Conservation (phyloP, 2,888 invertebrate genomes). For the Tachina grossa region DNA sequence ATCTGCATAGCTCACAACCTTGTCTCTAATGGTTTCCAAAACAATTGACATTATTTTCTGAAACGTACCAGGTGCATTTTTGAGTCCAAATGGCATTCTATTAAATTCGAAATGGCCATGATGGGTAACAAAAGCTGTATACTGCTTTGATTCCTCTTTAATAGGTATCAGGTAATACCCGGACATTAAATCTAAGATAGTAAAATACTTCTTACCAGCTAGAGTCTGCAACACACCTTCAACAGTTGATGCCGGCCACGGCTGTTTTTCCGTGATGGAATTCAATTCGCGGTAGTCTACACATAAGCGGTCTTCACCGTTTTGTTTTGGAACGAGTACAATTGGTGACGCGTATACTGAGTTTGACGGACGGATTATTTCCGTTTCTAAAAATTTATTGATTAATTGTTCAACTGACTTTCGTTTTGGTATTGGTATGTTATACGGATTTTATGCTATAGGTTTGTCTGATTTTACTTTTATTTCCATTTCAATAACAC, state of each 20-base stretch:
- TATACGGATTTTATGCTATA: slow-evolving; percentile 42
- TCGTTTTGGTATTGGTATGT: slow-evolving; percentile 57
- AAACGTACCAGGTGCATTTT: slow-evolving; percentile 78
- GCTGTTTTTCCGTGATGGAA: slow-evolving; percentile 60
- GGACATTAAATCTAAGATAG: slow-evolving; percentile 8
- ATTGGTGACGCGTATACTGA: slow-evolving; percentile 1
- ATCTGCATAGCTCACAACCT: slow-evolving; percentile 49
- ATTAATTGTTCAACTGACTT: slow-evolving; percentile 35
- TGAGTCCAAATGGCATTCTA: slow-evolving; percentile 53
- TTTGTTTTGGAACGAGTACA: not conserved
- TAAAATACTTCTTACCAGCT: slow-evolving; percentile 72
- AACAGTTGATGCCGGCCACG: slow-evolving; percentile 64
- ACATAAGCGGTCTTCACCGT: slow-evolving; percentile 7
- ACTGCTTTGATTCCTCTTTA: too few species aligned
- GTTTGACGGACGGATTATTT: not conserved
- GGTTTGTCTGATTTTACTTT: slow-evolving; percentile 38
- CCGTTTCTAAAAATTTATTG: slow-evolving; percentile 18
- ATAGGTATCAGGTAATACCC: too few species aligned
- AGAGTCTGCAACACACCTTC: slow-evolving; percentile 74
- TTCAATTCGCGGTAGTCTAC: slow-evolving; percentile 66
- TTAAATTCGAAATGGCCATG: slow-evolving; percentile 31
- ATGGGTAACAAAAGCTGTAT: too few species aligned
- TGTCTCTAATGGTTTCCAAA: slow-evolving; percentile 36
- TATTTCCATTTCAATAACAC: slow-evolving; percentile 57
- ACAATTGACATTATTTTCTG: slow-evolving; percentile 74